These are phyloP conservation scores for Mercenaria mercenaria DNA, from an alignment of 1,140 invertebrate genomes.

Conservation along the genomic window DNA sequence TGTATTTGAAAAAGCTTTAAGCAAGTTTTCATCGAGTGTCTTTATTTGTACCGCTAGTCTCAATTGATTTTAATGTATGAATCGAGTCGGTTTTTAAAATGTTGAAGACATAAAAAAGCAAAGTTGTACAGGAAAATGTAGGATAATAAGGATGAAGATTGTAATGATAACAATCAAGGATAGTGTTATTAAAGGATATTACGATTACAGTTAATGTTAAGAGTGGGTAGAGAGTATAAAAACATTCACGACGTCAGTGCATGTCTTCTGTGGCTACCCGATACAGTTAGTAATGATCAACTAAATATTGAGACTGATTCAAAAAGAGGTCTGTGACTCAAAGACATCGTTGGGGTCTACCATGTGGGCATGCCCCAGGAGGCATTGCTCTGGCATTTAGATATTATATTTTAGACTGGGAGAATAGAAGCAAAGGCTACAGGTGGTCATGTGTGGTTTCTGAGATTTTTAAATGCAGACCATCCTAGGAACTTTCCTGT, in stretches of 20 bases:
- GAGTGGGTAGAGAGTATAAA: not conserved
- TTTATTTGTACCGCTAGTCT: no score
- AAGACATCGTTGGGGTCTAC: slow-evolving; percentile 42
- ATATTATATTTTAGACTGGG: slow-evolving; percentile 47
- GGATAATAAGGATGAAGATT: not conserved
- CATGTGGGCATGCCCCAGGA: slow-evolving; percentile 58
- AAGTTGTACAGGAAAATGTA: not conserved
- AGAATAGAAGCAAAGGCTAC: not conserved
- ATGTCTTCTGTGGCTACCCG: not conserved
- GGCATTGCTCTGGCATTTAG: slow-evolving; percentile 28
- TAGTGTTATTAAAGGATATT: not conserved
- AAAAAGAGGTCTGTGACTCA: not conserved
- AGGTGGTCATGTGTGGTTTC: slow-evolving; percentile 50
- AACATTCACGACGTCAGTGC: slow-evolving; percentile 5
- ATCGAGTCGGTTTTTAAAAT: no score
- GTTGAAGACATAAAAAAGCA: no score
- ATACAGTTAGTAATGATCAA: not conserved
- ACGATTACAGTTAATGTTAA: not conserved
- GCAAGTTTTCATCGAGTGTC: no score
- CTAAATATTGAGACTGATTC: not conserved
- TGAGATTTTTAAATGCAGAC: no score
- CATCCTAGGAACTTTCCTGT: no score
- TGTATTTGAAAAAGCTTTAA: no score
- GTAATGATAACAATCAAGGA: not conserved
- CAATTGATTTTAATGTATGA: no score